phyloP scores from a whole-genome alignment of 2,888 invertebrate species.

The Lycaena phlaeas region DNA sequence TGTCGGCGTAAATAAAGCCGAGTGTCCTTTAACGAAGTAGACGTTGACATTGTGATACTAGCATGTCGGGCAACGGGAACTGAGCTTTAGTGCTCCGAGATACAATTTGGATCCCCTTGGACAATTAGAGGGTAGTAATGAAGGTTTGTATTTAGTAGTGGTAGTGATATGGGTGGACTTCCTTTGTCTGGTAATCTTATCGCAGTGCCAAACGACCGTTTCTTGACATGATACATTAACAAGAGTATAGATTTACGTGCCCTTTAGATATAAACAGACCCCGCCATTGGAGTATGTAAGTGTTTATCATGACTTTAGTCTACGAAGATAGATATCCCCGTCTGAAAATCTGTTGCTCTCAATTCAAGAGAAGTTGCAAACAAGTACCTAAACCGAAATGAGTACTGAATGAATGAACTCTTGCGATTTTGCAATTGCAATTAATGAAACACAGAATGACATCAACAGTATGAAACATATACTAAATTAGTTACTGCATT shows the following conservation, averaged over 20 bases:
- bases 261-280: conserved; percentile 7
- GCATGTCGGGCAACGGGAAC: conserved; percentile 40
- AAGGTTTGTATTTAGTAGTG: conserved; percentile 66
- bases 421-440: no score
- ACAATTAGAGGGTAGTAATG: conserved; percentile 47
- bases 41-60: conserved; percentile 62
- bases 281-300: not conserved
- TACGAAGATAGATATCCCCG: no score
- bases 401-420: no score
- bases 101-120: conserved; percentile 34
- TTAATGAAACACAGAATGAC: no score
- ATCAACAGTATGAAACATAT: no score
- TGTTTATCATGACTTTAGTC: not conserved
- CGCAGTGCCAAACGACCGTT: conserved; percentile 50
- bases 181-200: conserved; percentile 73
- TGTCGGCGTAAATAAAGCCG: conserved; percentile 70
- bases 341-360: no score
- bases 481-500: not conserved
- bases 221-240: conserved; percentile 65
- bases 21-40: conserved; percentile 71
- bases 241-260: conserved; percentile 42
- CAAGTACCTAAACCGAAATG: no score
- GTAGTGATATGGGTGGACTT: conserved; percentile 70
- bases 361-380: no score
- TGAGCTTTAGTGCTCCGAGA: conserved; percentile 39